A percentile compares a stretch with the other conserved stretches of the same genome.
phyloP scores from a whole-genome alignment of 2,797 vertebrate species.

The Apodemus agrarius region DNA sequence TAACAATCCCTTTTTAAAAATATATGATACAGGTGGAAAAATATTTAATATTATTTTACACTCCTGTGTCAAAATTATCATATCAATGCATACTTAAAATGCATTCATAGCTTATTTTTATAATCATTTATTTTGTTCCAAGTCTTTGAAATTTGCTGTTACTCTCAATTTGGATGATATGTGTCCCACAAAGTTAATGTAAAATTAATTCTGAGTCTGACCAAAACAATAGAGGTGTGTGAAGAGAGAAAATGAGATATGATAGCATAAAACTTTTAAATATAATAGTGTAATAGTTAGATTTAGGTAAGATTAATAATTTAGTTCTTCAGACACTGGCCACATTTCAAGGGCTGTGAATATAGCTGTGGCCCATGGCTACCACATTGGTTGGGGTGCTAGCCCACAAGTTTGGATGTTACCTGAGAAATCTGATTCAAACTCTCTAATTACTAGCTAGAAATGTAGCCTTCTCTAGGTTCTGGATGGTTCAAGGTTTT shows the following conservation, averaged over 20 bases:
- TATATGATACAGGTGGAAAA: constrained; percentile 12
- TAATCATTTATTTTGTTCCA: neutral
- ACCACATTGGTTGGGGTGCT: neutral
- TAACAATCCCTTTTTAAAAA: neutral
- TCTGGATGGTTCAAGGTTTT: neutral
- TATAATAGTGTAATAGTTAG: neutral
- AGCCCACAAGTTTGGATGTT: neutral
- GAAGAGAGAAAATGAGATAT: neutral
- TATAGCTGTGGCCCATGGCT: neutral
- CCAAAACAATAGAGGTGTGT: neutral
- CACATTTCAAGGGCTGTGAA: neutral
- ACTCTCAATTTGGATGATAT: neutral
- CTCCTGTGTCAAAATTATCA: neutral
- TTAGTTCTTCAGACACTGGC: neutral
- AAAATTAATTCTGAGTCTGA: neutral
- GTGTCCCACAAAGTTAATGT: neutral
- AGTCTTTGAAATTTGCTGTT: neutral
- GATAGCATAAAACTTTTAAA: neutral
- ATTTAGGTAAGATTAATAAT: neutral
- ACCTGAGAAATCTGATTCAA: neutral
- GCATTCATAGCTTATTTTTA: neutral
- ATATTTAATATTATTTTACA: constrained; percentile 37
- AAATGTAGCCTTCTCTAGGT: neutral
- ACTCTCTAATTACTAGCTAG: neutral
- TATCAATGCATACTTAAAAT: neutral